phyloP scores from a whole-genome alignment of 2,797 vertebrate genomes.

The Bufotes viridis region DNA sequence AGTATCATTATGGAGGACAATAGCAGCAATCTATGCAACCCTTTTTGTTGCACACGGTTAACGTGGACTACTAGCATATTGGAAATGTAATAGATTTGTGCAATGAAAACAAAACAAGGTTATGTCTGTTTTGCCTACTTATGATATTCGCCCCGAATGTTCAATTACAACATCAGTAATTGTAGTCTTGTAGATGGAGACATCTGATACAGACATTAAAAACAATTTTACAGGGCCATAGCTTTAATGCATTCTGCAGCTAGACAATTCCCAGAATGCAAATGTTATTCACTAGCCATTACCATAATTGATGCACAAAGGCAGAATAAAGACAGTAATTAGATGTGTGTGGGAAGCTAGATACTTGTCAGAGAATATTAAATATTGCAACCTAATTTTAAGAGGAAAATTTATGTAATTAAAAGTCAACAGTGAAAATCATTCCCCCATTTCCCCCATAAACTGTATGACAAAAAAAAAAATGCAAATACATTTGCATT shows the following conservation, averaged over 20 bases:
- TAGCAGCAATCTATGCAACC: not conserved
- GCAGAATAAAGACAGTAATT: constrained; percentile 79
- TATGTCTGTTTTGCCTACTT: not conserved
- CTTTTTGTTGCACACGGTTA: not conserved
- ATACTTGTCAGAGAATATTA: constrained; percentile 84
- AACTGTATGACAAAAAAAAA: not conserved
- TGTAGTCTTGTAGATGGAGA: constrained; percentile 30
- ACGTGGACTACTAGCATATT: not conserved
- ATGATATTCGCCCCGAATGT: not conserved
- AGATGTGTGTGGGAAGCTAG: constrained; percentile 77
- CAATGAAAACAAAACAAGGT: not conserved
- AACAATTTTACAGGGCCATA: constrained; percentile 42
- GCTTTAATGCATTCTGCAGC: constrained; percentile 70
- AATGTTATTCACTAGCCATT: constrained; percentile 77
- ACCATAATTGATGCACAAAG: constrained; percentile 79
- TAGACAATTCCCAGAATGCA: constrained; percentile 75
- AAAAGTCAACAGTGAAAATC: constrained; percentile 57
- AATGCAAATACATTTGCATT: not conserved
- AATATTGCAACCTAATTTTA: constrained; percentile 74
- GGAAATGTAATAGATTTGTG: not conserved
- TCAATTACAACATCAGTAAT: constrained; percentile 27
- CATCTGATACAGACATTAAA: constrained; percentile 39
- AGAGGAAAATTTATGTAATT: constrained; percentile 67
- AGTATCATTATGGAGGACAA: not conserved
- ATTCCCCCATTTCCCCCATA: not conserved